A percentile compares a stretch with the other conserved stretches of the same genome.
Conservation (phyloP, 2,113 vertebrate species). For the Clarias magur region DNA sequence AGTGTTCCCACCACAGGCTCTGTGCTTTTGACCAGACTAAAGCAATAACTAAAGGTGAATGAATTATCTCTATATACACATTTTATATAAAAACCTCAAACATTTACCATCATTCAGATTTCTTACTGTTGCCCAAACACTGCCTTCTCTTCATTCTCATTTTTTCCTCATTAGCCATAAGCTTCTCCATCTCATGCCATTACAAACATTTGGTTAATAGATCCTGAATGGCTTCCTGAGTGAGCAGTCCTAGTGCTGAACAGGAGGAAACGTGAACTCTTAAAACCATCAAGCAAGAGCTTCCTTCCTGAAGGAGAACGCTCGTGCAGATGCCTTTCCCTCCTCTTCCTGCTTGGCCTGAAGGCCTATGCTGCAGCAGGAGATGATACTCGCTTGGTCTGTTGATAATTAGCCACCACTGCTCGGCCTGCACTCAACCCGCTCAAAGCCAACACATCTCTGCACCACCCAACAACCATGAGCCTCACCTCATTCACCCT, state of each 20-base stretch:
- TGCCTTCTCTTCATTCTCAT: not conserved
- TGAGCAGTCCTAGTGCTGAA: slow-evolving; percentile 43
- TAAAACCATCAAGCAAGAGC: slow-evolving; percentile 52
- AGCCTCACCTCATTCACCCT: slow-evolving; percentile 41
- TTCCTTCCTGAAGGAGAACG: slow-evolving; percentile 61
- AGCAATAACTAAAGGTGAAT: not conserved
- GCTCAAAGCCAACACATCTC: slow-evolving; percentile 9
- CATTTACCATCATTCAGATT: slow-evolving; percentile 3
- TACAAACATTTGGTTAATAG: slow-evolving; percentile 53
- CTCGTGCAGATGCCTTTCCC: slow-evolving; percentile 21
- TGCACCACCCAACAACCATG: slow-evolving; percentile 18
- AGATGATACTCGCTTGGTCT: slow-evolving; percentile 27
- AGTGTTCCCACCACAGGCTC: not conserved
- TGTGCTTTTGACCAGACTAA: not conserved
- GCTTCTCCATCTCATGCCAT: slow-evolving; percentile 42
- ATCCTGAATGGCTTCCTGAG: slow-evolving; percentile 48
- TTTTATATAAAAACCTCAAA: not conserved
- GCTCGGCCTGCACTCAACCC: slow-evolving; percentile 5
- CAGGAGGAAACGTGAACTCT: slow-evolving; percentile 51
- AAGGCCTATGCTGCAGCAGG: slow-evolving; percentile 21
- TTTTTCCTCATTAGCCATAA: slow-evolving; percentile 25
- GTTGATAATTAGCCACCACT: slow-evolving; percentile 38
- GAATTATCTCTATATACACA: not conserved
- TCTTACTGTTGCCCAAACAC: not conserved
- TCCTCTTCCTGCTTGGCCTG: slow-evolving; percentile 36